These are phyloP conservation scores for Calameuta idolon DNA, from an alignment of 2,888 invertebrate genomes.

Conservation along the genomic window DNA sequence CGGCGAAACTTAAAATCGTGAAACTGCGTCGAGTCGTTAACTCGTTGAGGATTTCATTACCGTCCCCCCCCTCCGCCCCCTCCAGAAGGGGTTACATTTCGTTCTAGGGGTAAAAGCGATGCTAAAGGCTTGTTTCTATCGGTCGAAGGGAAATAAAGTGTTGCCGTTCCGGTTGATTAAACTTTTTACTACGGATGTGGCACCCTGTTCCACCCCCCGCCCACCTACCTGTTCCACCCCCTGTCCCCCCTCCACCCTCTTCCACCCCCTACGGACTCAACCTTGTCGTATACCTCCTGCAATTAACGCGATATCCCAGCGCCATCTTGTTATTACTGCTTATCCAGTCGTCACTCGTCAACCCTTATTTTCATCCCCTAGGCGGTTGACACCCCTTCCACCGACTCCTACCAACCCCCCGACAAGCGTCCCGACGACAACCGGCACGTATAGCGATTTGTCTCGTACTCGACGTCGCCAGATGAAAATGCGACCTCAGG, in stretches of 20 bases:
- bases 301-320: conserved; percentile 43
- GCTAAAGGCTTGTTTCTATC: conserved; percentile 36
- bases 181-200: conserved; percentile 42
- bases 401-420: not conserved
- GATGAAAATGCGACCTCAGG: not conserved
- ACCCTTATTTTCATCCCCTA: not conserved
- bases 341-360: not conserved
- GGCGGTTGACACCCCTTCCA: not conserved
- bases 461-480: not conserved
- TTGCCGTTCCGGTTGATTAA: conserved; percentile 51
- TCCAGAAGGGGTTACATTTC: not conserved
- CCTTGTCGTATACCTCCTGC: conserved; percentile 26
- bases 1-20: not conserved
- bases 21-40: conserved; percentile 26
- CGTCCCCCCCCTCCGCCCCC: not conserved
- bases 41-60: conserved; percentile 32
- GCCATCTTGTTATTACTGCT: not conserved
- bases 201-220: too few relatives aligned
- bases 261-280: not conserved
- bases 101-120: conserved; percentile 1
- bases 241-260: too few relatives aligned
- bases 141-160: conserved; percentile 42
- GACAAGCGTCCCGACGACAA: not conserved
- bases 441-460: not conserved
- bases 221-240: too few relatives aligned